Evolutionary conservation across 2,797 vertebrate species (phyloP), one percentile per base, ranked within the genome.

Genomic region (Crocodylus rhombifer): DNA sequence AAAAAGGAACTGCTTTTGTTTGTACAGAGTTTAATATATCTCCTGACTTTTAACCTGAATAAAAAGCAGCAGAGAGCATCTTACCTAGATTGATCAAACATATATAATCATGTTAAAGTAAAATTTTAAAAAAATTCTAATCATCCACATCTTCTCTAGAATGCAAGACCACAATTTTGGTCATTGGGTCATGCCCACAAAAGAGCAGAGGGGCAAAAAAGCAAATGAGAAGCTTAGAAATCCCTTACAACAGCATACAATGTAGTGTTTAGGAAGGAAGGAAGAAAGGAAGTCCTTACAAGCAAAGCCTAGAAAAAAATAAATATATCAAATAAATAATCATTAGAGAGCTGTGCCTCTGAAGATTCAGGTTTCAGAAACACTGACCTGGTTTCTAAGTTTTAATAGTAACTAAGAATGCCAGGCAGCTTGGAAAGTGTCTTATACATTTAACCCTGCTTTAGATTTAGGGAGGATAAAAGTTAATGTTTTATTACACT

Each of bases 21-120:
- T 30, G 42, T 1, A 28, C 21, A 10, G 15, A 87, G 23, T 56
- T 91, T 62, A 93, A 57, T 95, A 86, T 88, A 33, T 82, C 20
- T 58, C 62, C 25, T 23, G 10, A 55, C 80, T 57, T 7, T 36
- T n/a, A 81, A 25, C 28, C 12, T 1, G 30, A 64, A 23, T 23
- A 76, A 88, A 91, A 86, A 3, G 16, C 21, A 84, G 9, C 1
- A 78, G 26, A 10, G 42, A 51, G 42, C 42, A 51, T 11, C 33
- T 91, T 78, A 7, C 26, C 0, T 51, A 0, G 56, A 60, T 82
- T 82, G 25, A 12, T 4, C 55, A 71, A 82, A 56, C 33, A 80
- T 20, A 67, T 20, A 21, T n/a, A 30, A 86, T 76, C 91, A 90
- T 7, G 2, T 8, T 42, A 55, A 8, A 63, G 26, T 5, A 1